Conservation (phyloP, 2,113 vertebrate species). For the Aleadryas rufinucha region DNA sequence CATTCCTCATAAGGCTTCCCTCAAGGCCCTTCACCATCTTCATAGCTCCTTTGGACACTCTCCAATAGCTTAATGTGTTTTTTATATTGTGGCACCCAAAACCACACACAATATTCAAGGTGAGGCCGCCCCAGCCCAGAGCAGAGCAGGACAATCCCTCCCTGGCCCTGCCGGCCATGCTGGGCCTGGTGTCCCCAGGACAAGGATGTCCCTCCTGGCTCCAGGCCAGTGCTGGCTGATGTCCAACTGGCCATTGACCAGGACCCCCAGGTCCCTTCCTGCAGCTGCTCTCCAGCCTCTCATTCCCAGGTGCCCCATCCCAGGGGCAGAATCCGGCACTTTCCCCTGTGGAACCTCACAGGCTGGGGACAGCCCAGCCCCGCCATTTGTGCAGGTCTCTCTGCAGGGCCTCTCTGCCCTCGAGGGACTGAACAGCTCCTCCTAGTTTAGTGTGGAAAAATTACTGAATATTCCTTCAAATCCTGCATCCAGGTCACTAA, state of each 20-base stretch:
- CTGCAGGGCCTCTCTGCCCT: background rate
- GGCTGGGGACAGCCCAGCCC: background rate
- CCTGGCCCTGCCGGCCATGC: accelerated
- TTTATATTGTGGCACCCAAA: background rate
- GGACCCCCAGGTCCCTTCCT: background rate
- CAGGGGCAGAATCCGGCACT: background rate
- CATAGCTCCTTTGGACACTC: background rate
- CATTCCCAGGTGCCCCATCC: background rate
- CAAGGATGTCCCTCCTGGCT: background rate
- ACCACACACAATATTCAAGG: background rate
- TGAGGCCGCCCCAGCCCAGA: background rate
- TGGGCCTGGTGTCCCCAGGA: background rate
- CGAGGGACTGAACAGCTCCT: background rate
- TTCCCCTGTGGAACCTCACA: background rate
- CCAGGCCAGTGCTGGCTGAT: background rate
- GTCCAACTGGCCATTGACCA: accelerated
- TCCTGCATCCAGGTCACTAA: background rate
- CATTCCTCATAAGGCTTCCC: background rate
- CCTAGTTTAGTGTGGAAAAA: background rate
- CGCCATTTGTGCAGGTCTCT: background rate
- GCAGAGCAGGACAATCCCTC: background rate
- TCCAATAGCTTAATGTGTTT: background rate
- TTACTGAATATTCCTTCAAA: background rate
- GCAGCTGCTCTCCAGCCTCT: background rate
- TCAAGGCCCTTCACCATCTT: background rate